Conservation (phyloP, 1,140 invertebrate genomes). For the Drosophila mauritiana region DNA sequence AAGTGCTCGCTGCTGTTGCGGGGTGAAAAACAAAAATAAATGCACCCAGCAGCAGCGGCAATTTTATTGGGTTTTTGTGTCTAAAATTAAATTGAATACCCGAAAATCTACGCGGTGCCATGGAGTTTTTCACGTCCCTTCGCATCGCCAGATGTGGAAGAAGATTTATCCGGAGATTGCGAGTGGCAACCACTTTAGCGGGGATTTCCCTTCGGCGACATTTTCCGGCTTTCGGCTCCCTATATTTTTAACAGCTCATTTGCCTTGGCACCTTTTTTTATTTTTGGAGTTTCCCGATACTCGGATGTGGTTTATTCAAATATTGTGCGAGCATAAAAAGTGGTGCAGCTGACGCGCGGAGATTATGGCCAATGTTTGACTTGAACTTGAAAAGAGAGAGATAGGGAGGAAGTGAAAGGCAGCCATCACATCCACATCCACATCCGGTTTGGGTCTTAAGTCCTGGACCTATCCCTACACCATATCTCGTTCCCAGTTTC, state of each 20-base stretch:
- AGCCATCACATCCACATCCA: constrained; percentile 17
- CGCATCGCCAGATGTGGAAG: constrained; percentile 10
- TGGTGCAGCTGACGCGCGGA: constrained; percentile 68
- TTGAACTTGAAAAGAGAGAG: constrained; percentile 72
- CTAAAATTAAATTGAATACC: constrained; percentile 69
- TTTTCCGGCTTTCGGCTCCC: constrained; percentile 56
- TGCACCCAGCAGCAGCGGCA: constrained; percentile 35
- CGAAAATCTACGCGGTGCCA: constrained; percentile 44
- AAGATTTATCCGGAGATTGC: constrained; percentile 28
- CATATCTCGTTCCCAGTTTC: constrained; percentile 12
- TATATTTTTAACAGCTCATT: constrained; percentile 69
- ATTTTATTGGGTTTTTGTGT: constrained; percentile 65
- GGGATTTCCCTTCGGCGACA: constrained; percentile 53
- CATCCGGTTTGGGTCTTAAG: constrained; percentile 63
- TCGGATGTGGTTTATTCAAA: constrained; percentile 54
- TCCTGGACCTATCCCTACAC: constrained; percentile 52
- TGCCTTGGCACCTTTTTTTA: constrained; percentile 65
- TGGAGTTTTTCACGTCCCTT: constrained; percentile 52
- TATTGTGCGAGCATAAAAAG: constrained; percentile 50
- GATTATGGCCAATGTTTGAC: constrained; percentile 80
- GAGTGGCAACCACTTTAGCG: constrained; percentile 54
- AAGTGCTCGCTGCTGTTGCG: constrained; percentile 47
- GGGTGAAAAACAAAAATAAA: constrained; percentile 61
- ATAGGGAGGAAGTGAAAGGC: constrained; percentile 48
- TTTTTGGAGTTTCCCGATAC: constrained; percentile 23